A percentile compares a stretch with the other conserved stretches of the same genome.
Conservation (phyloP, 2,888 invertebrate species). For the Drosophila ezoana region DNA sequence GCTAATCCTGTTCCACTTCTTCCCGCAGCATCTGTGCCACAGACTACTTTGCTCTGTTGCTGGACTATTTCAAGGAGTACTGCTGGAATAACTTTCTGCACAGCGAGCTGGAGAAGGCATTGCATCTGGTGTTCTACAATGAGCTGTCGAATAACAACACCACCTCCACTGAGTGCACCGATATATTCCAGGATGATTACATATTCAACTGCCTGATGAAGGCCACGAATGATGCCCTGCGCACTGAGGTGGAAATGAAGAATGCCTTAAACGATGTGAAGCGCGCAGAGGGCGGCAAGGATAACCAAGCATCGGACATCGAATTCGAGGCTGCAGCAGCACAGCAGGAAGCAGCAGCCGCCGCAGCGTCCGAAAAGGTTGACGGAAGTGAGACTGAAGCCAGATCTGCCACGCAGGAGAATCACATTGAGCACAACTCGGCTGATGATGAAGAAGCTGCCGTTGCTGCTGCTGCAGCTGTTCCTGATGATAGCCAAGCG, state of each 20-base stretch:
- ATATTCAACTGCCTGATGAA: conserved; percentile 57
- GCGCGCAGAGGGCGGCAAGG: conserved; percentile 49
- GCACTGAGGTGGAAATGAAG: conserved; percentile 40
- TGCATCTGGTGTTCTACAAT: conserved; percentile 88
- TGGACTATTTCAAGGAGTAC: conserved; percentile 95
- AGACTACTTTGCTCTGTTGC: conserved; percentile 88
- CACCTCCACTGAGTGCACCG: conserved; percentile 69
- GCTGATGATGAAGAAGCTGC: neutral
- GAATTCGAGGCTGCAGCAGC: conserved; percentile 38
- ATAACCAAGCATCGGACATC: conserved; percentile 10
- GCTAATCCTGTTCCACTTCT: conserved; percentile 1
- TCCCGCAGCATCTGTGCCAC: conserved; percentile 83
- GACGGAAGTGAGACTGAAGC: conserved; percentile 5
- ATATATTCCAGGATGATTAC: conserved; percentile 62
- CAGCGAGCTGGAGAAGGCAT: conserved; percentile 93
- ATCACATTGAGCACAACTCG: conserved; percentile 41
- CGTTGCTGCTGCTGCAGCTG: too few relatives aligned
- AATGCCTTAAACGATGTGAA: conserved; percentile 54
- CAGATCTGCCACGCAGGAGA: conserved; percentile 19
- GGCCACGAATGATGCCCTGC: conserved; percentile 24
- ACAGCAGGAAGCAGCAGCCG: conserved; percentile 21
- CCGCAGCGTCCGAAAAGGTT: conserved; percentile 19
- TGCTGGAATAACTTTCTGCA: conserved; percentile 98
- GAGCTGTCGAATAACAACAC: conserved; percentile 83
- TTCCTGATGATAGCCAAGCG: conserved; percentile 16